Base-by-base conservation (phyloP, 2,888 invertebrate genomes). In the Eupithecia inturbata region DNA sequence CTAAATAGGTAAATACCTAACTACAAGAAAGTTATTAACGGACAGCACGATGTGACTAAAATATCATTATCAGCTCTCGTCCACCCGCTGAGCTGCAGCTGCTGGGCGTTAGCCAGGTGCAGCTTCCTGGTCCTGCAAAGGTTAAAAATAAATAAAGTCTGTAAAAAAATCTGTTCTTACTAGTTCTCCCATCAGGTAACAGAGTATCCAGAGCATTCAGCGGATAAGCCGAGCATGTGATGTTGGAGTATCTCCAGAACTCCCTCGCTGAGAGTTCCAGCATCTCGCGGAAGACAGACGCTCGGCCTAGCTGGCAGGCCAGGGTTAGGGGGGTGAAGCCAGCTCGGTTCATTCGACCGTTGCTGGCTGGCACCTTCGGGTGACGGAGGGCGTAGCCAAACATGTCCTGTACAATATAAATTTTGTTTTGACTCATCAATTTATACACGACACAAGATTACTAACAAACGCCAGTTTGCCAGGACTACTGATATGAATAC, bases 241-340 rank as follows among this genome's bases (percentile, higher is more conserved):
- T 99, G 88, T 99, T 99, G 87, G 99, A 99, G 94, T 99, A 99
- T 70, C 99, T 95, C 99, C 99, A 99, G 93, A 99, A 99, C 92
- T 99, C 99, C 88, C 98, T 95, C 19, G 97, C 97, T 14, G 97
- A 98, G 12, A 99, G 95, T 89, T 99, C 99, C 90, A 99, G 95
- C 98, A 99, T 99, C 94, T 99, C 99, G 80, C 98, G 96, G 94
- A 99, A 99, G 79, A 99, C 99, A 82, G 98, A 98, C 49, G 98
- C 98, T 73, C 99, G 96, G 71, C 99, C 99, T 77, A 99, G 95
- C 92, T 99, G 98, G 89, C 99, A 99, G 73, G 99, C 99, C 75
- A 99, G 95, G 0, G 99, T 99, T 33, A 99, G 95, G 0, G 99
- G 99, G 0, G 99, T 99, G 82, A 99, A 95, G 0, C 99, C 99